These are phyloP conservation scores for Calephelis nemesis DNA, from an alignment of 1,140 invertebrate species.

Conservation along the genomic window DNA sequence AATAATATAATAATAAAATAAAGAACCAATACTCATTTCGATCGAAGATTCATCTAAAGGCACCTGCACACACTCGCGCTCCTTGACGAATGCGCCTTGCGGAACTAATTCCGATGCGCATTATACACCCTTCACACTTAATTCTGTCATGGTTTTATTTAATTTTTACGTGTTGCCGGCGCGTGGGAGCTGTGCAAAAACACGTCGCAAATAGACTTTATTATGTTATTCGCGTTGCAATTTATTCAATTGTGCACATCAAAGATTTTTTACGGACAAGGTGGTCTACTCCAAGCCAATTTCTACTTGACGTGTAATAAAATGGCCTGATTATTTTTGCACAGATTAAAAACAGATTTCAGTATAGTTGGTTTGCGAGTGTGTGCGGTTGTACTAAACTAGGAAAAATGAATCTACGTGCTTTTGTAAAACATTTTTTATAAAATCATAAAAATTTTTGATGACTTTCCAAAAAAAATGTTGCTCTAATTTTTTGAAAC, in stretches of 20 bases:
- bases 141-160: constrained; percentile 39
- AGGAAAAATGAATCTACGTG: no score
- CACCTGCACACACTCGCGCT: constrained; percentile 41
- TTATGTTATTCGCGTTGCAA: constrained; percentile 17
- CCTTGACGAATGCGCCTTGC: constrained; percentile 48
- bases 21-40: background rate
- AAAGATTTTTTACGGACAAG: constrained; percentile 10
- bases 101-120: constrained; percentile 45
- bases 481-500: no score
- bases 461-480: no score
- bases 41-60: background rate
- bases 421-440: no score
- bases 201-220: constrained; percentile 21
- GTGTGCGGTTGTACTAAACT: no score
- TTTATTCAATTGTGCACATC: constrained; percentile 24
- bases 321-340: background rate
- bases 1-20: no score
- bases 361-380: background rate
- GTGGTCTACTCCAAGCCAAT: constrained; percentile 2
- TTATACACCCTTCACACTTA: constrained; percentile 40
- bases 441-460: no score
- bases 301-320: background rate
- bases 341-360: background rate
- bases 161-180: constrained; percentile 33
- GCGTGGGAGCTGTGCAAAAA: constrained; percentile 33